These are phyloP conservation scores for Drosophila persimilis DNA, from an alignment of 1,140 invertebrate genomes.

Conservation along the genomic window DNA sequence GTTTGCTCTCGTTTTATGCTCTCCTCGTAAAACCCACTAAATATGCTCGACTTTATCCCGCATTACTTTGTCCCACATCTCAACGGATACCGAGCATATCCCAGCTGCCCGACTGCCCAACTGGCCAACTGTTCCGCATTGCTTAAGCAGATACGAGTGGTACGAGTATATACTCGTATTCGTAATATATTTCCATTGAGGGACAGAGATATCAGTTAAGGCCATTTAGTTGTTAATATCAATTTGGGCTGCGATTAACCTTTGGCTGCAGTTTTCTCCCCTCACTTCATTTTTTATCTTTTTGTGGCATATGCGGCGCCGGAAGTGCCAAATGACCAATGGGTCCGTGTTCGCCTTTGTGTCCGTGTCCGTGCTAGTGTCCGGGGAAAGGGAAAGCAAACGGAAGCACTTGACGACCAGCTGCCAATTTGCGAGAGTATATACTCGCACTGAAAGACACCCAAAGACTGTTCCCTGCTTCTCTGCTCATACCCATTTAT, in stretches of 20 bases:
- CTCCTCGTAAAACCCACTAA: constrained; percentile 68
- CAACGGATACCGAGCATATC: constrained; percentile 15
- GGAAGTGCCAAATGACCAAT: constrained; percentile 54
- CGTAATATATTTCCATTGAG: constrained; percentile 1
- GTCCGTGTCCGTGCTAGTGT: not conserved
- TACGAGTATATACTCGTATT: not conserved
- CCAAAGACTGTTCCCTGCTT: constrained; percentile 26
- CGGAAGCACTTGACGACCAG: constrained; percentile 79
- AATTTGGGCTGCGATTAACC: constrained; percentile 13
- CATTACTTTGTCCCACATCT: constrained; percentile 56
- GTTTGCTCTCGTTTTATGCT: constrained; percentile 50
- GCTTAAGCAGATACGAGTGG: constrained; percentile 20
- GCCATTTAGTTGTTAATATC: constrained; percentile 61
- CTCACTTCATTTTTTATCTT: constrained; percentile 33
- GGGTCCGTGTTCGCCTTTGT: not conserved
- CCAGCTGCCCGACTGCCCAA: constrained; percentile 28
- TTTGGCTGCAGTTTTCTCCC: constrained; percentile 27
- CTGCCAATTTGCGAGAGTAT: constrained; percentile 67
- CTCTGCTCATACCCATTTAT: constrained; percentile 54
- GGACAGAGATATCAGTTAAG: constrained; percentile 51
- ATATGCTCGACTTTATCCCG: constrained; percentile 75
- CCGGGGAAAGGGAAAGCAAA: constrained; percentile 46
- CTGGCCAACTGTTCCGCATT: constrained; percentile 56
- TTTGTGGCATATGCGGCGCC: constrained; percentile 69
- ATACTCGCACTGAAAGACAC: constrained; percentile 3